Percentiles rank a stretch among this genome's conserved stretches.
These are phyloP conservation scores for Trididemnum nubilum DNA, from an alignment of 23 tunicate species.

Conservation along the genomic window DNA sequence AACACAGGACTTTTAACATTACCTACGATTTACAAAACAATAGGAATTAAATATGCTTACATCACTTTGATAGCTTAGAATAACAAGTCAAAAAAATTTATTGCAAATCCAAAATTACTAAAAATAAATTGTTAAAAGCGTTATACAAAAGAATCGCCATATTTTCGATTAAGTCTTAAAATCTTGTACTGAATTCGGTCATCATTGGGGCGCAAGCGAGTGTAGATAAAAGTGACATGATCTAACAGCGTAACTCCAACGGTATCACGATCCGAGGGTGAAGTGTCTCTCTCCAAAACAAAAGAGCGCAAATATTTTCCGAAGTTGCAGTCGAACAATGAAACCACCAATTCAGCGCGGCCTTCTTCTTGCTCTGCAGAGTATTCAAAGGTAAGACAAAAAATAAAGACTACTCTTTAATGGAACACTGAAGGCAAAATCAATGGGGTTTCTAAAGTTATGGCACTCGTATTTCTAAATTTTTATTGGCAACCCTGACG, in stretches of 20 bases:
- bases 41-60: no score
- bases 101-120: no score
- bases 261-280: constrained; percentile 53
- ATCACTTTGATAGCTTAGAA: no score
- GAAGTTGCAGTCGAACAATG: constrained; percentile 50
- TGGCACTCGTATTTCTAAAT: no score
- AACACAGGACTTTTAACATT: no score
- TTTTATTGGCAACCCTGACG: no score
- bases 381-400: no score
- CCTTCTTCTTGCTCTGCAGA: constrained; percentile 49
- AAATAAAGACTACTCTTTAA: background rate
- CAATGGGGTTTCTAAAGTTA: no score
- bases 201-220: constrained; percentile 48
- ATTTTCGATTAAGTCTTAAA: constrained; percentile 40
- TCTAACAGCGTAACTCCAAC: constrained; percentile 53
- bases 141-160: constrained; percentile 17
- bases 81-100: no score
- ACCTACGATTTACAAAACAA: no score
- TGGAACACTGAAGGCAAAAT: no score
- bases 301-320: constrained; percentile 54
- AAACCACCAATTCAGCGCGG: constrained; percentile 67
- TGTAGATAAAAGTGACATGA: constrained; percentile 66
- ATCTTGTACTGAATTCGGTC: constrained; percentile 46
- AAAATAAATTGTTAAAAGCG: no score
- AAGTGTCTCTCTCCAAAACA: constrained; percentile 48